Percentiles rank a stretch among this genome's conserved stretches.
phyloP scores from a whole-genome alignment of 2,113 vertebrate genomes.

The Leptodactylus fuscus region DNA sequence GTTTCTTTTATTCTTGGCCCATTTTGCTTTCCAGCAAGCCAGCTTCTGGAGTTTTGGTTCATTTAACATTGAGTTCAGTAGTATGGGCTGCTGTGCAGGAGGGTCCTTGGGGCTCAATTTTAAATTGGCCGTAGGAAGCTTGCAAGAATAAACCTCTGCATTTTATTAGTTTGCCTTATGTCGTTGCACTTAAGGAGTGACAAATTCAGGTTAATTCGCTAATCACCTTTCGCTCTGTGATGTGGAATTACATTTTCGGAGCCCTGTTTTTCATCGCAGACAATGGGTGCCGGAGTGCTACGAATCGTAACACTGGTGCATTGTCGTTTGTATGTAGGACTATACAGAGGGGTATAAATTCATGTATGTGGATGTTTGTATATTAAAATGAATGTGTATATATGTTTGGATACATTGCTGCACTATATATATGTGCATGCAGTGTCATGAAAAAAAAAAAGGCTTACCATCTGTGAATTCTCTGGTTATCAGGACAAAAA shows the following conservation, averaged over 20 bases:
- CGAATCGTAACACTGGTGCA: background rate
- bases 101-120: conserved; percentile 48
- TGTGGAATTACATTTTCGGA: background rate
- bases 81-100: conserved; percentile 25
- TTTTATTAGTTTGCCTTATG: conserved; percentile 45
- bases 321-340: background rate
- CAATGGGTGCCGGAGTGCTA: background rate
- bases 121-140: conserved; percentile 35
- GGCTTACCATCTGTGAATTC: too few relatives aligned
- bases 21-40: conserved; percentile 46
- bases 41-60: conserved; percentile 46
- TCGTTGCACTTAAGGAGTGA: conserved; percentile 52
- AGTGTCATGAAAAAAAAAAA: too few relatives aligned
- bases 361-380: background rate
- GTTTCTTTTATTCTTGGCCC: conserved; percentile 27
- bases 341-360: background rate
- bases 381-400: background rate
- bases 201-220: conserved; percentile 59
- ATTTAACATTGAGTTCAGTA: conserved; percentile 58
- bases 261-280: background rate
- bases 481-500: too few relatives aligned
- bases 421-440: too few relatives aligned
- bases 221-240: conserved; percentile 37
- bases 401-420: background rate
- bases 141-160: conserved; percentile 35